A percentile compares a stretch with the other conserved stretches of the same genome.
phyloP scores from a whole-genome alignment of 2,888 invertebrate species.

The Glyphotaelius pellucidus region DNA sequence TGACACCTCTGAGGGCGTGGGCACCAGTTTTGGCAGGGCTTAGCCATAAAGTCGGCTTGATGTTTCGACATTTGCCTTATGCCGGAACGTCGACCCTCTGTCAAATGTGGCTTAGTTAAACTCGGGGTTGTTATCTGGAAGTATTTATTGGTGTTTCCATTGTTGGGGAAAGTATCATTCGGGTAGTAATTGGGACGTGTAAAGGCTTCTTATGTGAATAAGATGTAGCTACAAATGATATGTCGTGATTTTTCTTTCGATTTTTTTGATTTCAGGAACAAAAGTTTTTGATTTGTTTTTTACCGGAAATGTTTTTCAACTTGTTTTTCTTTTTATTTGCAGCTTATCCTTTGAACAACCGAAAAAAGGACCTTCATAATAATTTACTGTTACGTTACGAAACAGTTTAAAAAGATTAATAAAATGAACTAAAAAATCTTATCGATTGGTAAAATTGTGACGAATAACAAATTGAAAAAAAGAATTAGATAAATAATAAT shows the following conservation, averaged over 20 bases:
- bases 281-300: neutral
- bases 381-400: too few relatives aligned
- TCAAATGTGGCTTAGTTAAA: constrained; percentile 52
- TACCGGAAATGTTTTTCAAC: neutral
- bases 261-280: neutral
- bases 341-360: too few relatives aligned
- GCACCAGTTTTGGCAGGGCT: constrained; percentile 12
- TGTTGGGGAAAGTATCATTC: neutral
- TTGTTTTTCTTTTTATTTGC: too few relatives aligned
- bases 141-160: neutral
- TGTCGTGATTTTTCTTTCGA: neutral
- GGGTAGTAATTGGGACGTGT: neutral
- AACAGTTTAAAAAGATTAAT: too few relatives aligned
- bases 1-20: constrained; percentile 37
- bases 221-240: neutral
- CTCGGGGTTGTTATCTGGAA: constrained; percentile 10
- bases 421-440: neutral
- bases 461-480: neutral
- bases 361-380: too few relatives aligned
- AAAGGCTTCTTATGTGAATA: neutral
- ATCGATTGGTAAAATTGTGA: neutral
- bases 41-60: constrained; percentile 43
- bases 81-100: constrained; percentile 57
- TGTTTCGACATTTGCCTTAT: constrained; percentile 61
- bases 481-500: too few relatives aligned